These are phyloP conservation scores for Coleophora deauratella DNA, from an alignment of 2,888 invertebrate genomes.

Conservation along the genomic window DNA sequence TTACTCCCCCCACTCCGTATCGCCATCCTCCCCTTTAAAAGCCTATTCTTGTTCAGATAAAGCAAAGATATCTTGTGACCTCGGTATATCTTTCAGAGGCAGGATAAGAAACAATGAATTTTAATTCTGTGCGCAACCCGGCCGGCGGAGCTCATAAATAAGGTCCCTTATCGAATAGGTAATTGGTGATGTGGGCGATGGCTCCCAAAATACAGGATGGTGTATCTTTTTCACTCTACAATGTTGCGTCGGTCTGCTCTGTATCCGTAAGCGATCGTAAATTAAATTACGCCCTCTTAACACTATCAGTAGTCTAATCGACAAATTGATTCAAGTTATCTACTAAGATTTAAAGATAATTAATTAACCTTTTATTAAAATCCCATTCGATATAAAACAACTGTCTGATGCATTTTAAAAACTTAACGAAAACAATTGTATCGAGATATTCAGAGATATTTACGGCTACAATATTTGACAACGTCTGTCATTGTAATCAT, in stretches of 20 bases:
- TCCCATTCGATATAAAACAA: no score
- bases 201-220: slow-evolving; percentile 38
- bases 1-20: slow-evolving; percentile 33
- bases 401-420: no score
- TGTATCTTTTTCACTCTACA: slow-evolving; percentile 2
- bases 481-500: neutral
- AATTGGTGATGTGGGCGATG: slow-evolving; percentile 67
- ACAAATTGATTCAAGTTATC: slow-evolving; percentile 37
- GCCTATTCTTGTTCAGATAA: slow-evolving; percentile 72
- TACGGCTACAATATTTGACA: neutral
- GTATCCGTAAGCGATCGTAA: slow-evolving; percentile 45
- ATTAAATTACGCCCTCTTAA: slow-evolving; percentile 44
- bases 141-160: slow-evolving; percentile 51
- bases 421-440: no score
- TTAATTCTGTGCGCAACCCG: slow-evolving; percentile 53
- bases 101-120: slow-evolving; percentile 73
- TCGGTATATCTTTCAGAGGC: slow-evolving; percentile 51
- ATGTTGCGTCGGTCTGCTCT: slow-evolving; percentile 11
- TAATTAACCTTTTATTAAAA: neutral
- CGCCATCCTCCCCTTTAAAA: slow-evolving; percentile 55
- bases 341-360: slow-evolving; percentile 2
- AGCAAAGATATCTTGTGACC: slow-evolving; percentile 62
- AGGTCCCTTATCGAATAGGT: slow-evolving; percentile 65
- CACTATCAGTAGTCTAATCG: slow-evolving; percentile 28
- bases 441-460: neutral